Percentiles rank a stretch among this genome's conserved stretches.
Evolutionary conservation across 2,113 vertebrate species (phyloP).

Genomic region (Lasiurus borealis): DNA sequence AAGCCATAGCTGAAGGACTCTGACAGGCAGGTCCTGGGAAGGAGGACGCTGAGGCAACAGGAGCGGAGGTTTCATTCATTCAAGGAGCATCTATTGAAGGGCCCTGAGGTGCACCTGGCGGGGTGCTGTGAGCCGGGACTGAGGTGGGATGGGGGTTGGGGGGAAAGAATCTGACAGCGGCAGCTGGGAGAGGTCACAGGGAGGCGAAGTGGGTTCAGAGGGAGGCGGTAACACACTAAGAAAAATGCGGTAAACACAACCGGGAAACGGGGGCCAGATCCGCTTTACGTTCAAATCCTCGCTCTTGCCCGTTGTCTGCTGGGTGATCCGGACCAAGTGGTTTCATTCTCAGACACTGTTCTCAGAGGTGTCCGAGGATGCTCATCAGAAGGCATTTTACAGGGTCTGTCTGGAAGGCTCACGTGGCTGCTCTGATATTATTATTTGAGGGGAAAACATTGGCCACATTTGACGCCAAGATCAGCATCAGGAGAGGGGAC

Average conservation of each 20-base stretch:
- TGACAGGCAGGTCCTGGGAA: not conserved
- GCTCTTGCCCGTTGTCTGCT: not conserved
- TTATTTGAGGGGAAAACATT: not conserved
- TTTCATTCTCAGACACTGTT: not conserved
- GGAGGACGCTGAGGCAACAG: not conserved
- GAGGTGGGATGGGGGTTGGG: not conserved
- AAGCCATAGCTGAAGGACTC: not conserved
- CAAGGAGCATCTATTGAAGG: not conserved
- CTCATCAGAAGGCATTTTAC: not conserved
- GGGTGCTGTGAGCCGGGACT: not conserved
- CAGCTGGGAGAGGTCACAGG: not conserved
- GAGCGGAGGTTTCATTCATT: not conserved
- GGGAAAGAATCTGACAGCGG: not conserved
- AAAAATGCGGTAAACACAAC: rapidly evolving
- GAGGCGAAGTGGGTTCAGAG: not conserved
- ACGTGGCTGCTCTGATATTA: not conserved
- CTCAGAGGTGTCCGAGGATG: not conserved
- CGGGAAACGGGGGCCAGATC: not conserved
- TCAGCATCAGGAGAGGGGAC: not conserved
- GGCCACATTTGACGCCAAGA: not conserved
- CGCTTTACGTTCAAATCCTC: not conserved
- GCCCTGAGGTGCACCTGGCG: no score
- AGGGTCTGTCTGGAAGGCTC: not conserved
- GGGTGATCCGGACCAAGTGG: not conserved
- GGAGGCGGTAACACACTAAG: not conserved